These are phyloP conservation scores for Dissostichus mawsoni DNA, from an alignment of 2,113 vertebrate species.

Conservation along the genomic window DNA sequence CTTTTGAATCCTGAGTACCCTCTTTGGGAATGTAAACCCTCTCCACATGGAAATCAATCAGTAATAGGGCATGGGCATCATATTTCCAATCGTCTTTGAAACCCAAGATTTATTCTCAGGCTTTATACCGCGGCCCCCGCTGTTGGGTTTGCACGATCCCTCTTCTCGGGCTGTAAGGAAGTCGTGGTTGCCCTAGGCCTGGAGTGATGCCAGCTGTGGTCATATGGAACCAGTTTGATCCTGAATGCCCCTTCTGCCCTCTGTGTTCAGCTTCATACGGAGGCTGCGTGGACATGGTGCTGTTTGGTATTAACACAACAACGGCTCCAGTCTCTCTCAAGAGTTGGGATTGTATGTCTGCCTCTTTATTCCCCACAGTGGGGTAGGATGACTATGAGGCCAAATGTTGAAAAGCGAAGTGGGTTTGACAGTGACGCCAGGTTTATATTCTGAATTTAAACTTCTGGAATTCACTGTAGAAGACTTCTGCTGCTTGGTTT, in stretches of 20 bases:
- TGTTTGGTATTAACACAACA: slow-evolving; percentile 58
- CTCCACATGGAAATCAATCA: slow-evolving; percentile 46
- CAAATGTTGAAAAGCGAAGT: slow-evolving; percentile 17
- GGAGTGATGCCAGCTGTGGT: slow-evolving; percentile 65
- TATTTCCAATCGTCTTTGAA: slow-evolving; percentile 69
- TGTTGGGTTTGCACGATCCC: slow-evolving; percentile 32
- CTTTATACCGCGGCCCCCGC: slow-evolving; percentile 48
- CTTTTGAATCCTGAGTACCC: slow-evolving; percentile 11
- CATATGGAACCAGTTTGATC: slow-evolving; percentile 81
- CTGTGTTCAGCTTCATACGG: slow-evolving; percentile 42
- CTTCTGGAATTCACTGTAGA: neutral
- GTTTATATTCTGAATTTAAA: neutral
- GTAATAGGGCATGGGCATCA: slow-evolving; percentile 39
- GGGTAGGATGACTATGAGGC: slow-evolving; percentile 4
- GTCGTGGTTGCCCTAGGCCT: slow-evolving; percentile 45
- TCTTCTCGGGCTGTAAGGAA: slow-evolving; percentile 22
- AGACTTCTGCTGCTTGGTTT: neutral
- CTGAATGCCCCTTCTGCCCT: slow-evolving; percentile 59
- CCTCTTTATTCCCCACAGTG: neutral
- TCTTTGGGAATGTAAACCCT: slow-evolving; percentile 8
- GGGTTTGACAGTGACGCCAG: slow-evolving; percentile 7
- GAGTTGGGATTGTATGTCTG: slow-evolving; percentile 4
- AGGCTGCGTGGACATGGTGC: slow-evolving; percentile 46
- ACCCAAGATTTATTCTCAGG: slow-evolving; percentile 63
- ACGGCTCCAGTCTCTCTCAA: slow-evolving; percentile 14